Percentiles rank a stretch among this genome's conserved stretches.
Conservation (phyloP, 2,888 invertebrate genomes). For the Ectropis crepuscularia region DNA sequence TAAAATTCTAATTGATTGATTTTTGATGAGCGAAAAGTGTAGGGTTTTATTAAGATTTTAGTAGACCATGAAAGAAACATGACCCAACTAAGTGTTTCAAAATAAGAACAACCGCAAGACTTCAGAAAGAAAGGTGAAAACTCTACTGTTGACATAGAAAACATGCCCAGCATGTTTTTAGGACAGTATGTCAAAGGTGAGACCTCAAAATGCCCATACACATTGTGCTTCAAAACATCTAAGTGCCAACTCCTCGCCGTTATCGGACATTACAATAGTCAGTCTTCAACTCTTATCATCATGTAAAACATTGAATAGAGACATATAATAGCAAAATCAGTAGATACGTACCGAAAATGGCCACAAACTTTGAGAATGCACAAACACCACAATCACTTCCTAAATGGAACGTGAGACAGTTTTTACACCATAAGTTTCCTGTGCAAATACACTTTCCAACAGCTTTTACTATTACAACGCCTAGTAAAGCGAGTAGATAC, state of each 20-base stretch:
- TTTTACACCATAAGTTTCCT: slow-evolving; percentile 75
- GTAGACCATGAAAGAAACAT: not conserved
- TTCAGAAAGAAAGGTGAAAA: slow-evolving; percentile 1
- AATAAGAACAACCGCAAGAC: not conserved
- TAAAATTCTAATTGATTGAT: too few species aligned
- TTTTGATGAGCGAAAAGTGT: too few species aligned
- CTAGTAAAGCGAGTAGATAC: slow-evolving; percentile 73
- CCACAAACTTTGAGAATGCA: slow-evolving; percentile 73
- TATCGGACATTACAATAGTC: slow-evolving; percentile 45
- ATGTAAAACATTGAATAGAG: slow-evolving; percentile 55
- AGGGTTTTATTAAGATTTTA: not conserved
- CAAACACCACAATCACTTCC: slow-evolving; percentile 65
- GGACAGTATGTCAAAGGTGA: slow-evolving; percentile 41
- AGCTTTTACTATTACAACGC: slow-evolving; percentile 81
- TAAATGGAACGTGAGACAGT: slow-evolving; percentile 77
- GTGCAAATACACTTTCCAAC: slow-evolving; percentile 81
- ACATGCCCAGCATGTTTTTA: slow-evolving; percentile 35
- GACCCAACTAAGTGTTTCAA: not conserved
- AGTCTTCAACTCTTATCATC: slow-evolving; percentile 46
- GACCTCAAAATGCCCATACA: slow-evolving; percentile 20
- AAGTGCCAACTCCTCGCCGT: slow-evolving; percentile 33
- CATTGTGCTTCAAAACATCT: slow-evolving; percentile 25
- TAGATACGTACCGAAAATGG: slow-evolving; percentile 79
- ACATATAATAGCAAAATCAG: slow-evolving; percentile 69
- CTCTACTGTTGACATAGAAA: slow-evolving; percentile 17